Evolutionary conservation across 2,888 invertebrate species (phyloP).

Genomic region (Subacronicta megacephala): DNA sequence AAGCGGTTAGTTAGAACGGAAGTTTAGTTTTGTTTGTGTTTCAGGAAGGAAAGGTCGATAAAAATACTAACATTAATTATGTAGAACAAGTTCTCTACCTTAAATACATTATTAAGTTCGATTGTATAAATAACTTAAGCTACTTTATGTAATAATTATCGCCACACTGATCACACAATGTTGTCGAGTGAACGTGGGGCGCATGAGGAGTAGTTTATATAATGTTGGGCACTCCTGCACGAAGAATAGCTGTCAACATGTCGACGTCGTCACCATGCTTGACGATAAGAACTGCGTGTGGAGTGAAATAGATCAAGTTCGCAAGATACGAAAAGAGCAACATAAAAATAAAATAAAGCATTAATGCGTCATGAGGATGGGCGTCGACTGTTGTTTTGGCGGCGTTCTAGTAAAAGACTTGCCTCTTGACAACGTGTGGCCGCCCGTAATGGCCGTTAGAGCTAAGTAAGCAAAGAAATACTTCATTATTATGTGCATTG

Average conservation of each 20-base stretch:
- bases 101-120: constrained; percentile 66
- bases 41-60: constrained; percentile 95
- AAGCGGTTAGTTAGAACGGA: constrained; percentile 76
- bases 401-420: constrained; percentile 89
- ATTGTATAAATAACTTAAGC: constrained; percentile 64
- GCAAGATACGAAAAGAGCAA: constrained; percentile 80
- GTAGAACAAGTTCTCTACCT: constrained; percentile 82
- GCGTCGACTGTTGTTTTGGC: constrained; percentile 84
- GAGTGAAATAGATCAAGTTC: constrained; percentile 73
- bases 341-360: constrained; percentile 86
- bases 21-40: constrained; percentile 88
- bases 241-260: constrained; percentile 63
- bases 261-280: constrained; percentile 75
- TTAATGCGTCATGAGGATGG: constrained; percentile 88
- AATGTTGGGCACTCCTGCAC: constrained; percentile 58
- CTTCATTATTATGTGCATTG: constrained; percentile 68
- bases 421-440: constrained; percentile 89
- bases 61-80: constrained; percentile 93
- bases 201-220: constrained; percentile 56
- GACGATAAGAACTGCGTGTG: constrained; percentile 66
- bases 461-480: constrained; percentile 86
- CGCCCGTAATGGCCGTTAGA: constrained; percentile 89
- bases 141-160: constrained; percentile 60
- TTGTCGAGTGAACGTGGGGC: constrained; percentile 71
- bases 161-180: constrained; percentile 67